Evolutionary conservation across 2,888 invertebrate species (phyloP), one percentile per base, ranked within the genome.

Genomic region (Melanophora roralis): DNA sequence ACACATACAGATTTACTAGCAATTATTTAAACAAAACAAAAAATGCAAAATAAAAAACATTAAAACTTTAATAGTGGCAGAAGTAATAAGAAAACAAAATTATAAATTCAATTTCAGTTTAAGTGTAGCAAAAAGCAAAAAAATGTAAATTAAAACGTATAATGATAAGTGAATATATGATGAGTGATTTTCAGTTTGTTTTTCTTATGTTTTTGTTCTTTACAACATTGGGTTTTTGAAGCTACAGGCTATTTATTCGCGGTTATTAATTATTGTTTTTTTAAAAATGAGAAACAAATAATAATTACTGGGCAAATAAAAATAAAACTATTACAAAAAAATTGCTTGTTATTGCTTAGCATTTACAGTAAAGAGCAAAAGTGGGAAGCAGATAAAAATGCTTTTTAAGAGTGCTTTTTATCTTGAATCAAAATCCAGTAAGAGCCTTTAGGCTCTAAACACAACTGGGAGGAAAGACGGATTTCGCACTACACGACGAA

Each of bases 161-260:
- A 47, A 47, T 69, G 21, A 14, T n/a, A n/a, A n/a, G n/a, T 51
- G 49, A 49, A 51, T 49, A 12, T 62, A 47, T 55, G 67, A 78
- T 68, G 78, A 78, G 72, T 62, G 68, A 34, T 60, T 73, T 74
- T 60, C 34, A 14, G 27, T 51, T 51, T 23, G 11, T 2, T 59
- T 23, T 57, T 27, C n/a, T 23, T 19, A 8, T 19, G 12, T 47
- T 45, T 34, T 19, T 38, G 27, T 36, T 14, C n/a, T 7, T 36
- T 36, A 14, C 8, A 27, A 27, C 27, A n/a, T n/a, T n/a, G n/a
- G 27, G 6, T 23, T 57, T 64, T 21, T 23, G 27, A n/a, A n/a
- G 47, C 53, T 64, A 34, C 65, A 47, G 59, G 53, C 27, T 59
- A 27, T 47, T 72, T 72, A 72, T 65, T 45, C 8, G 71, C 59